These are phyloP conservation scores for Sarcophaga bullata DNA, from an alignment of 1,140 invertebrate species.

Conservation along the genomic window DNA sequence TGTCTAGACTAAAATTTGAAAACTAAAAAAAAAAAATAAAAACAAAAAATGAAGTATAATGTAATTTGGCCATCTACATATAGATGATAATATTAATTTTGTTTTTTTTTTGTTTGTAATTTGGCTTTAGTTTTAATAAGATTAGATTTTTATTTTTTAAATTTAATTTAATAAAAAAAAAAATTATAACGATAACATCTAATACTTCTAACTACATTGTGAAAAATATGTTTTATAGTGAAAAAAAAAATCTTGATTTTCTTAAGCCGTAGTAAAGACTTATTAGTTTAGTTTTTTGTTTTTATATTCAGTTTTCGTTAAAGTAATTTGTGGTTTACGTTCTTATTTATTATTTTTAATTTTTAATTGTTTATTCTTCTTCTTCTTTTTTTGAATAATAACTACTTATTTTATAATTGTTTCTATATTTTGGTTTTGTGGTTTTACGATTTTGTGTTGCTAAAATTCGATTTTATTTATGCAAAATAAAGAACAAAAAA, in stretches of 20 bases:
- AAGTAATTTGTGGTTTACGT: slow-evolving; percentile 24
- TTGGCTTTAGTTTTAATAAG: too few species aligned
- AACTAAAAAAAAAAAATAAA: not conserved
- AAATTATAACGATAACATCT: not conserved
- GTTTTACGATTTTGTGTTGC: not conserved
- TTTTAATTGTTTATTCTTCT: not conserved
- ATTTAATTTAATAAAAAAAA: not conserved
- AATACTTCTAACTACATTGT: slow-evolving; percentile 11
- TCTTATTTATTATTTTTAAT: too few species aligned
- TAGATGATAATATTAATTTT: slow-evolving; percentile 29
- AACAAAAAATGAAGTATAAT: too few species aligned
- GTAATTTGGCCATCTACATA: slow-evolving; percentile 28
- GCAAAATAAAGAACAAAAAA: not conserved
- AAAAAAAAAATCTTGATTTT: slow-evolving; percentile 3
- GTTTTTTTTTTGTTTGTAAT: slow-evolving; percentile 27
- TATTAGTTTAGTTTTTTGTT: not conserved
- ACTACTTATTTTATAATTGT: not conserved
- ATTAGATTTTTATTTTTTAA: not conserved
- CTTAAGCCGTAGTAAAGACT: not conserved
- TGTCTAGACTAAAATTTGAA: not conserved
- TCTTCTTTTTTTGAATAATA: not conserved
- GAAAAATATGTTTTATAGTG: not conserved
- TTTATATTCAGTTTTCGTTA: not conserved
- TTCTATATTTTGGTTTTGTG: not conserved
- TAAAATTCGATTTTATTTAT: slow-evolving; percentile 19